Evolutionary conservation across 1,140 invertebrate species (phyloP), one percentile per base, ranked within the genome.

Genomic region (Lordiphosa mommai): DNA sequence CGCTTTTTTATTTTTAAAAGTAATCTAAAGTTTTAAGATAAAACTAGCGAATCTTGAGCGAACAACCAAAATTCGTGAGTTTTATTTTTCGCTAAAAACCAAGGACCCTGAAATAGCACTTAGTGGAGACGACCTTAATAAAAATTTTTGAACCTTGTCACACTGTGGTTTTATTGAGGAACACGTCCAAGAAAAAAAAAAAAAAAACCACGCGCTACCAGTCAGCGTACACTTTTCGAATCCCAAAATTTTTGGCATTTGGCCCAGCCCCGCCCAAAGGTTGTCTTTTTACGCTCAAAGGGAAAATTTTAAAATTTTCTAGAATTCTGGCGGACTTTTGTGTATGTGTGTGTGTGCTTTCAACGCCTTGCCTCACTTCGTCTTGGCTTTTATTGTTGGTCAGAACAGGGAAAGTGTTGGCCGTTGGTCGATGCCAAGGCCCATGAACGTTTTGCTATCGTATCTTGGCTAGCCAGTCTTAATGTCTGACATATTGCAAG

Each of bases 401-500:
- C 50, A 40, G 49, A 40, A 47, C 52, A 49, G 52, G 59, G 59
- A 65, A 70, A 41, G 65, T 56, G 64, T 61, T 66, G 61, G 36
- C 55, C 43, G 30, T 57, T 50, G 63, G 57, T 9, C 59, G 40
- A 13, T 17, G 53, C 36, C 65, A 57, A 57, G 70, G 56, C 53
- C 48, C 65, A 66, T 59, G 70, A 51, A 58, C 41, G 27, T 55
- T 48, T 33, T 53, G 58, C 40, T 29, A 27, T 49, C 44, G 56
- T 80, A 79, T 79, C 73, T 79, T 69, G 69, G 66, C 53, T 55
- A 52, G 57, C 71, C 61, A 61, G 65, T 61, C 67, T 53, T 37
- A 46, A 33, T 40, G 41, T 36, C 76, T 68, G 76, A 82, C 76
- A 84, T 77, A 82, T 82, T 84, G 77, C 77, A 69, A 76, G 73